Evolutionary conservation across 2,797 vertebrate species (phyloP), one percentile per base, ranked within the genome.

Genomic region (Acrossocheilus wenchowensis): DNA sequence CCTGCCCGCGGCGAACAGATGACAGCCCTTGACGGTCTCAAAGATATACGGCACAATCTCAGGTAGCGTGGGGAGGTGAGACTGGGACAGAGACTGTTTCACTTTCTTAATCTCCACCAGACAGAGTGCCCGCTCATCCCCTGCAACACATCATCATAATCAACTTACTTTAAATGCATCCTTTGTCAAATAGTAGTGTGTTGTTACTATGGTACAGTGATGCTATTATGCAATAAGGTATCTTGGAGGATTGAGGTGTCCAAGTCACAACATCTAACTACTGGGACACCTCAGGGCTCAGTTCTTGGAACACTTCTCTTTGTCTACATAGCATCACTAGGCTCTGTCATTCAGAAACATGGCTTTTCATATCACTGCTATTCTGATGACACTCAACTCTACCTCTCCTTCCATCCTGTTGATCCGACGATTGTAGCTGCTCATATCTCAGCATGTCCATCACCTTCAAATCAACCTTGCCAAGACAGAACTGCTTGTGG

Each of bases 21-120:
- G 98, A 91, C 98, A 99, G 88, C 98, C 98, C 94, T 99, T 99
- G 91, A 99, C 97, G 0, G 97, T 97, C 94, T 99, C 98, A 66
- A 99, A 99, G 91, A 99, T 90, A 85, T 95, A 97, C 48, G 98
- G 97, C 5, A 96, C 94, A 89, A 99, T 91, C 83, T 99, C 98
- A 0, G 98, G 97, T 93, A 98, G 97, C 83, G 96, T 97, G 6
- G 98, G 97, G 87, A 99, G 96, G 92, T 99, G 98, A 36, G 97
- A 96, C 94, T 99, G 98, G 3, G 97, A 97, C 85, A 99, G 92
- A 64, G 97, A 98, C 93, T 98, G 98, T 90, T 99, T 99, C 80
- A 99, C 98, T 83, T 98, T 96, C 94, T 99, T 99, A 81, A 99
- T 97, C 52, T 99, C 98, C 83, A 98, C 95, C 80, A 99, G 95